Conservation (phyloP, 1,140 invertebrate species). For the Cepaea nemoralis region DNA sequence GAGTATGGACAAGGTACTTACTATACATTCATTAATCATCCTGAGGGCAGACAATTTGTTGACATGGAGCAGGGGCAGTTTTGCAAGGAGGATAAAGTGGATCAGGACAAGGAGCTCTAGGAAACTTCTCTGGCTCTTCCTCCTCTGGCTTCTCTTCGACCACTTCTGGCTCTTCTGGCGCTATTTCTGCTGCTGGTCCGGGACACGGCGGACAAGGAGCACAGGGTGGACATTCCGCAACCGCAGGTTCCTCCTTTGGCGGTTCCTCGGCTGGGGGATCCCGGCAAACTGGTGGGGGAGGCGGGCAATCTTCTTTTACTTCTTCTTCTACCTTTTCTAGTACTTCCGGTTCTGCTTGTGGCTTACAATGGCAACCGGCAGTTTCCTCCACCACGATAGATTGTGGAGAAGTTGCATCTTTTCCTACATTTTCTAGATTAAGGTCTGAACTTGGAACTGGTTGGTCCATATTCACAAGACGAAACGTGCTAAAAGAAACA, state of each 20-base stretch:
- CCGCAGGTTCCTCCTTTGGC: neutral
- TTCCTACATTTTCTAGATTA: neutral
- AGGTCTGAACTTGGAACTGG: neutral
- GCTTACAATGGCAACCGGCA: neutral
- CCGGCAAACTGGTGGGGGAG: neutral
- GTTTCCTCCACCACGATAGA: neutral
- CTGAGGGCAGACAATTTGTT: neutral
- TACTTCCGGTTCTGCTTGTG: neutral
- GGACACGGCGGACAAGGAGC: neutral
- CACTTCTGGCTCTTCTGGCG: neutral
- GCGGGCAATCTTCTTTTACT: neutral
- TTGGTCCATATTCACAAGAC: neutral
- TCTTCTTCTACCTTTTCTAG: neutral
- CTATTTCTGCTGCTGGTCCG: neutral
- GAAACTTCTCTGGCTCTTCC: neutral
- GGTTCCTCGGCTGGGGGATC: conserved; percentile 1
- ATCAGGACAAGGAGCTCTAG: neutral
- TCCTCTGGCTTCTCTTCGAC: neutral
- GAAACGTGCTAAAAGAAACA: neutral
- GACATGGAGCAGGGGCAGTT: neutral
- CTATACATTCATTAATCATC: neutral
- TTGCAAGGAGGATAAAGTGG: neutral
- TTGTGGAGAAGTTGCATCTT: neutral
- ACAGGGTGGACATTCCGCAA: neutral
- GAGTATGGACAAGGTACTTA: too few species aligned